Evolutionary conservation across 1,140 invertebrate species (phyloP), one percentile per base, ranked within the genome.

Genomic region (Ceratitis capitata): DNA sequence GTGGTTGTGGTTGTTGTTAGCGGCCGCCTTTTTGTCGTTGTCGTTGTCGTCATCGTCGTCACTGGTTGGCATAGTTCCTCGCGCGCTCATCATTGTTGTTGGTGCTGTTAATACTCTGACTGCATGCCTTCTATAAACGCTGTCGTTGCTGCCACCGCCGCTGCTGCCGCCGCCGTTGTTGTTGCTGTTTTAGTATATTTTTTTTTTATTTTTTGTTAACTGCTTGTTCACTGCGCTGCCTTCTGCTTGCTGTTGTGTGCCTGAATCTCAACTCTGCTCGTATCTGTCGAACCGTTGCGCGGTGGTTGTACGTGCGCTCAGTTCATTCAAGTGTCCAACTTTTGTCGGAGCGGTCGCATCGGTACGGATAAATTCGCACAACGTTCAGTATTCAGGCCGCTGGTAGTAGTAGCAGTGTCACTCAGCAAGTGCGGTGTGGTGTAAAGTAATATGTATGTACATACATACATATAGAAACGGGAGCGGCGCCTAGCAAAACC

Each of bases 241-340:
- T 19, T n/a, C n/a, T n/a, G n/a, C n/a, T n/a, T n/a, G n/a, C n/a
- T n/a, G n/a, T n/a, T n/a, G n/a, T n/a, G n/a, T 58, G 69, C 85
- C 85, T 85, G 58, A 82, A 69, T 56, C 53, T 26, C 53, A 56
- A n/a, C 69, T 82, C 19, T 51, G 49, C 61, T 85, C 39, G 53
- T 85, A 64, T 35, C 64, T 47, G 58, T 51, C 64, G 84, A 69
- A 78, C 85, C 84, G 88, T 86, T 86, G 85, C 85, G 86, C 87
- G 89, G 88, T 87, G 87, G 88, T 89, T 89, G 87, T 91, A 88
- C 87, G 88, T 88, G 85, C 85, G 88, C 88, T 90, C 89, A 87
- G 86, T 88, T 91, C 90, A 91, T 91, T 91, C 90, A 91, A 91
- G 90, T 89, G 90, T 91, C 90, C 90, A 91, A 91, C 90, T 88